These are phyloP conservation scores for Cheirogaleus medius DNA, from an alignment of 2,113 vertebrate genomes.

Conservation along the genomic window DNA sequence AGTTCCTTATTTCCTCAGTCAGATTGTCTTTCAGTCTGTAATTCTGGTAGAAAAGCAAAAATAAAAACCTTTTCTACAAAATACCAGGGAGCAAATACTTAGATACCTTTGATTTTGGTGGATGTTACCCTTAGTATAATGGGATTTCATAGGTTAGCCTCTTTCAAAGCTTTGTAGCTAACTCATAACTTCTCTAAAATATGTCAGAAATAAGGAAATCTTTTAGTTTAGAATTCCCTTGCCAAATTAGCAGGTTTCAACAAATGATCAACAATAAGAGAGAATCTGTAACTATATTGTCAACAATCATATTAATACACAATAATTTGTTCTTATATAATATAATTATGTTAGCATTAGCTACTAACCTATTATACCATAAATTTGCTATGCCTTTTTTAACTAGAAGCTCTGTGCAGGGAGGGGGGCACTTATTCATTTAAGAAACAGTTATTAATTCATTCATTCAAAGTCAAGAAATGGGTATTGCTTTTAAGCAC, in stretches of 20 bases:
- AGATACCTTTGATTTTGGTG: not conserved
- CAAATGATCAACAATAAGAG: not conserved
- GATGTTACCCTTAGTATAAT: not conserved
- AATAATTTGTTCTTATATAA: constrained; percentile 13
- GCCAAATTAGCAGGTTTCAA: constrained; percentile 28
- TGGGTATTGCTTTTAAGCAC: not conserved
- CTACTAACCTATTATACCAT: constrained; percentile 8
- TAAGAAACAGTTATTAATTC: not conserved
- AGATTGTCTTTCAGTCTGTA: constrained; percentile 10
- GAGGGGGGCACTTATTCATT: not conserved
- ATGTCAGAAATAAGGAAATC: not conserved
- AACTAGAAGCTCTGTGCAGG: not conserved
- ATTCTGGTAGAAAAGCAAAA: not conserved
- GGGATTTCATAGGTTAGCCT: not conserved
- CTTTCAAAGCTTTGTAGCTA: constrained; percentile 31
- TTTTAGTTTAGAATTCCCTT: constrained; percentile 15
- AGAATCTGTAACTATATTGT: not conserved
- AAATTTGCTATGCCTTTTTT: constrained; percentile 20
- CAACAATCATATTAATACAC: not conserved
- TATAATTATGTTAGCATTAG: not conserved
- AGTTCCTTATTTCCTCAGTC: not conserved
- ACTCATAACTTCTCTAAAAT: constrained; percentile 42
- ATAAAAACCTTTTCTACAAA: constrained; percentile 5
- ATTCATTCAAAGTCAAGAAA: not conserved
- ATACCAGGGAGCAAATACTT: not conserved